phyloP scores from a whole-genome alignment of 2,113 vertebrate genomes.

The Cichladusa arquata region DNA sequence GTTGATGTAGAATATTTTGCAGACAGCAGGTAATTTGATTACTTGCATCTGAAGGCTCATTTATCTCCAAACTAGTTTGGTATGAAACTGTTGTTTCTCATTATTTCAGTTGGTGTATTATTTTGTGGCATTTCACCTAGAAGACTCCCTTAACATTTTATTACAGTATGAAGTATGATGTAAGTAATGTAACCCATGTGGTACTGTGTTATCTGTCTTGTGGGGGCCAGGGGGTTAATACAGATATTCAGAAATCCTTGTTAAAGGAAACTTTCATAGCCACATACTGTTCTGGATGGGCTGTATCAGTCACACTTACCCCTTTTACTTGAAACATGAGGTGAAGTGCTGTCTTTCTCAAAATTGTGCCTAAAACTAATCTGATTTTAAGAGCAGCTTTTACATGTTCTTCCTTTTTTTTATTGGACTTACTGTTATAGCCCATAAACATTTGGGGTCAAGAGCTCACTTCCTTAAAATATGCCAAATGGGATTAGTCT shows the following conservation, averaged over 20 bases:
- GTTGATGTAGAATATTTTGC: background rate
- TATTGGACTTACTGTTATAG: constrained; percentile 2
- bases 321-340: background rate
- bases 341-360: background rate
- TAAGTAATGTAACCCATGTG: background rate
- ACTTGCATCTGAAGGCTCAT: background rate
- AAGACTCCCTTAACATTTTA: background rate
- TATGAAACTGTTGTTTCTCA: background rate
- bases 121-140: background rate
- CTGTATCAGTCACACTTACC: background rate
- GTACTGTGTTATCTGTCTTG: background rate
- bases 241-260: background rate
- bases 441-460: constrained; percentile 42
- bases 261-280: background rate
- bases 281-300: background rate
- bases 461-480: constrained; percentile 43
- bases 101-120: background rate
- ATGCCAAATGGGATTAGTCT: constrained; percentile 20
- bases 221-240: background rate
- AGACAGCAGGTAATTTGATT: background rate
- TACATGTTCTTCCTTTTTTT: constrained; percentile 25
- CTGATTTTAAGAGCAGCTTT: constrained; percentile 41
- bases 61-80: background rate
- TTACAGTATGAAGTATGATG: background rate
- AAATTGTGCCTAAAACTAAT: background rate